Base-by-base conservation (phyloP, 2,888 invertebrate species). In the Drosophila nr. perissopoda region DNA sequence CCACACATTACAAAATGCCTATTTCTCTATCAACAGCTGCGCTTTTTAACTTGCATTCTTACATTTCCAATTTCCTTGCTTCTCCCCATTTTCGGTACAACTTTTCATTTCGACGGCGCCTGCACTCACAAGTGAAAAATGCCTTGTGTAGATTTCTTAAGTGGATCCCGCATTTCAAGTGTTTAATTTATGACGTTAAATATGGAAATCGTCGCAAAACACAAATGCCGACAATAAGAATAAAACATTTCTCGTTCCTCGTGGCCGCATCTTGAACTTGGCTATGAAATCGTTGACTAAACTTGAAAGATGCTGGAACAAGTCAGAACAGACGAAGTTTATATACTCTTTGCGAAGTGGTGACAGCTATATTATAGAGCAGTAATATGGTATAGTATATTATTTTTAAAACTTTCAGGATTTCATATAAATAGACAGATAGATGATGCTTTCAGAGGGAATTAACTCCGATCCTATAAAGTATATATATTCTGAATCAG, bases 131-230 rank as follows among this genome's bases (percentile, higher is more conserved):
- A 66, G 49, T 74, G 74, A 60, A 45, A 45, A 45, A 60, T 48
- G 62, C 45, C 49, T 7, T 25, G 29, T 29, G n/a, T 40, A 31
- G 16, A 54, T 29, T 57, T 40, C 69, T 65, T 82, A 84, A 84
- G 82, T 84, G 76, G 65, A 5, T 54, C 18, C 42, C 21, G 49
- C 69, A n/a, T 36, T 60, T 83, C 79, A 83, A 87, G 86, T 88
- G 89, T 65, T 73, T 87, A 87, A 87, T 87, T 87, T 87, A 87
- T 87, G 87, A 83, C 70, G 79, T 73, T 73, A 84, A 86, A 87
- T 82, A 88, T 82, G 78, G 73, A 82, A 86, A 88, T 80, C 62
- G 75, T 76, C 71, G 68, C 77, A 67, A 77, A 82, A 85, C 79
- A 81, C 73, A 83, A 76, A 82, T 79, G 82, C 82, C 86, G 80